Base-by-base conservation (phyloP, 1,140 invertebrate species). In the Spodoptera frugiperda region DNA sequence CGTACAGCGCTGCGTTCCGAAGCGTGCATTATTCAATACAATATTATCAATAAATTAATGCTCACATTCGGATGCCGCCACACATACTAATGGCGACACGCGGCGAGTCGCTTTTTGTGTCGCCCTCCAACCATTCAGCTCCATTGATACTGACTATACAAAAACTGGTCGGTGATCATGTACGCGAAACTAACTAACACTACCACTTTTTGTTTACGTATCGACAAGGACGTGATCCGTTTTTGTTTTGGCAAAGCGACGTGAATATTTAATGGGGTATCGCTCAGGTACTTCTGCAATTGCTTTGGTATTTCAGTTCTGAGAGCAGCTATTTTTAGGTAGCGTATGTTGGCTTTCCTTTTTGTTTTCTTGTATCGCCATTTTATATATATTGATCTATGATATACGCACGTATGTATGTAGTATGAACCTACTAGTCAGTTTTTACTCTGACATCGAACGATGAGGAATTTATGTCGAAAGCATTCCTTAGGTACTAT, bases 21-120 rank as follows among this genome's bases (percentile, higher is more conserved):
- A 2, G 59, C 82, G 84, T 92, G 87, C 88, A 92, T 92, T 92
- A 92, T 92, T 91, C 90, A 91, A 88, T 89, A 88, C 86, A 84
- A 84, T 88, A 90, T 89, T 87, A 84, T 87, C 91, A 91, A 93
- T 94, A 94, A 93, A 94, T 94, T 91, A 90, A 92, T 91, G 91
- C 87, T 91, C 88, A 92, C 89, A 89, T 87, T 89, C 85, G 87
- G 81, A 83, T 80, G 82, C 85, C 84, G 87, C 86, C 83, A 82
- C 86, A 92, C 92, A 94, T 94, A 94, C 92, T 93, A 92, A 93
- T 94, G 90, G 82, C 86, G 90, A 90, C 90, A 94, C 91, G 90
- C 91, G 86, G 92, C 87, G 82, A 78, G 74, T 77, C 82, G 78
- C 85, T 92, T 94, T 92, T 91, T 92, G 82, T 65, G 9, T 57